These are phyloP conservation scores for Catagonus wagneri DNA, from an alignment of 2,113 vertebrate species.

Conservation along the genomic window DNA sequence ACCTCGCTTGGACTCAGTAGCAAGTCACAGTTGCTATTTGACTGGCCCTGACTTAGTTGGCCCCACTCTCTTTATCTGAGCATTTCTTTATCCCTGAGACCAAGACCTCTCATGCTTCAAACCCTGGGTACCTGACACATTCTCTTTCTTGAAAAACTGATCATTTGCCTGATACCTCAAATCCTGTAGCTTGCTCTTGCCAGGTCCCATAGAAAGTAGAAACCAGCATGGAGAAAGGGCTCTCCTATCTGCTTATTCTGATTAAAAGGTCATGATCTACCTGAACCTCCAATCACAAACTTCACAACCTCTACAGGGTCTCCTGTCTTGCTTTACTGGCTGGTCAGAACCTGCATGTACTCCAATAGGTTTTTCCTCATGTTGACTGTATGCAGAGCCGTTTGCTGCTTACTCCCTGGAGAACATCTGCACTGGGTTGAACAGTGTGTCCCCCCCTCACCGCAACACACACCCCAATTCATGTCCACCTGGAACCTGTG, in stretches of 20 bases:
- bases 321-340: background rate
- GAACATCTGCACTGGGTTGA: background rate
- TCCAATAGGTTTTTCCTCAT: background rate
- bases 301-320: background rate
- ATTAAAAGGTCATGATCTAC: background rate
- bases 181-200: background rate
- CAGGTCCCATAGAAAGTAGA: background rate
- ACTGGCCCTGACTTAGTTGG: background rate
- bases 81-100: background rate
- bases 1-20: background rate
- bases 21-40: background rate
- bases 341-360: background rate
- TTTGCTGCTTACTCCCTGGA: background rate
- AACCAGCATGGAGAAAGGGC: background rate
- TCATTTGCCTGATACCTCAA: background rate
- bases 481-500: background rate
- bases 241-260: background rate
- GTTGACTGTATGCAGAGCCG: background rate
- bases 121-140: background rate
- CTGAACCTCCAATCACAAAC: background rate
- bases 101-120: background rate
- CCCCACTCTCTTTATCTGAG: background rate
- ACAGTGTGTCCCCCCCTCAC: background rate
- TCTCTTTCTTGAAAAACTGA: conserved; percentile 16
- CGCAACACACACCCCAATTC: background rate